Percentiles rank a stretch among this genome's conserved stretches.
phyloP scores from a whole-genome alignment of 2,888 invertebrate species.

The Plemyria rubiginata region DNA sequence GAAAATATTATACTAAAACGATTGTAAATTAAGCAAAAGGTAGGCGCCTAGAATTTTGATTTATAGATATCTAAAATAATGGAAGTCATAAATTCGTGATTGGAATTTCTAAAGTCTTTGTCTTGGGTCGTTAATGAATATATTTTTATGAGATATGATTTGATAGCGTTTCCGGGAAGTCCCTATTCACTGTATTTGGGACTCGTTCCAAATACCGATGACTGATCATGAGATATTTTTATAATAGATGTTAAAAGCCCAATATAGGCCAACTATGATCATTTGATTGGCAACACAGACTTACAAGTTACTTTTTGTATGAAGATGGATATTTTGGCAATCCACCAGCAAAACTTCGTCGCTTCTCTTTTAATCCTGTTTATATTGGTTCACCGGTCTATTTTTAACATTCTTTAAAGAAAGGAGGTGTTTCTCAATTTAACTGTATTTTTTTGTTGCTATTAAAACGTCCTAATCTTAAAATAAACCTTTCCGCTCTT shows the following conservation, averaged over 20 bases:
- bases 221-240: conserved; percentile 1
- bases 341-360: conserved; percentile 19
- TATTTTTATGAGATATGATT: conserved; percentile 31
- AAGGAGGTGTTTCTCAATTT: no score
- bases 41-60: conserved; percentile 19
- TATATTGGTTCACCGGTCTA: conserved; percentile 14
- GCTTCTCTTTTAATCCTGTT: conserved; percentile 13
- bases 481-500: conserved; percentile 1
- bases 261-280: background rate
- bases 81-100: conserved; percentile 35
- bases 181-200: conserved; percentile 12
- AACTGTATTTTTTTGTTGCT: no score
- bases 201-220: conserved; percentile 14
- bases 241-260: conserved; percentile 8
- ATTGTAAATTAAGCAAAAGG: conserved; percentile 19
- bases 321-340: conserved; percentile 20
- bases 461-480: conserved; percentile 14
- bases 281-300: background rate
- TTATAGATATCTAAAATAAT: conserved; percentile 32
- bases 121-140: conserved; percentile 33
- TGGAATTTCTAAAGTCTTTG: conserved; percentile 35
- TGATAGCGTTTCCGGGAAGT: conserved; percentile 27
- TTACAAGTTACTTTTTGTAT: background rate
- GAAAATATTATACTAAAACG: background rate
- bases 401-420: no score